Base-by-base conservation (phyloP, 2,888 invertebrate species). In the Cryptops parisi region DNA sequence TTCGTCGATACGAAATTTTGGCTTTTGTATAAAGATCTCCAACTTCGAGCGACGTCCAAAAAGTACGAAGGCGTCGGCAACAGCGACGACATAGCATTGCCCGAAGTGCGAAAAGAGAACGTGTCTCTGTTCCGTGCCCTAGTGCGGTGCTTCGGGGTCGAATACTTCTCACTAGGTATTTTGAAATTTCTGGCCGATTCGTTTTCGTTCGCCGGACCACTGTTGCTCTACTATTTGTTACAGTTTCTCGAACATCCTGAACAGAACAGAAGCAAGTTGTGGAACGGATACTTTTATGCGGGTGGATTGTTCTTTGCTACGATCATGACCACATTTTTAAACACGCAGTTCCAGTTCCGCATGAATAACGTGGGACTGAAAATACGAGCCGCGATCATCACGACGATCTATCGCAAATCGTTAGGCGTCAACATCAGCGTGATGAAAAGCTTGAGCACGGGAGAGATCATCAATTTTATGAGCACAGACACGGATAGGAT, bases 401-500 rank as follows among this genome's bases (percentile, higher is more conserved):
- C 86, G 3, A 78, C 83, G 15, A 76, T 90, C 55, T 89, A 94
- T 64, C 76, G 81, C 58, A 83, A 82, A 67, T 76, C 78, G 9
- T 66, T 83, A 24, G 70, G 70, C 22, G 65, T 74, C 9, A 70
- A 67, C 57, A 65, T 65, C 53, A 67, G 70, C 15, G 63, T 67
- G 1, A 60, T 74, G 51, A 65, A 71, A 24, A 58, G 62, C 57
- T 77, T 74, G 65, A 76, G 74, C 15, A 75, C 83, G 40, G 96
- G 96, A 0, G 87, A 96, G 73, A 83, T 97, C 54, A 79, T 94
- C 1, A 97, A 97, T 70, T 86, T 90, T 61, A 91, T 97, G 86
- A 94, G 93, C 26, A 91, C 91, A 0, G 97, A 98, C 67, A 84
- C 87, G 0, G 93, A 96, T 67, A 78, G 96, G 60, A 87, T 97